Conservation (phyloP, 2,888 invertebrate species). For the Amorpha juglandis region DNA sequence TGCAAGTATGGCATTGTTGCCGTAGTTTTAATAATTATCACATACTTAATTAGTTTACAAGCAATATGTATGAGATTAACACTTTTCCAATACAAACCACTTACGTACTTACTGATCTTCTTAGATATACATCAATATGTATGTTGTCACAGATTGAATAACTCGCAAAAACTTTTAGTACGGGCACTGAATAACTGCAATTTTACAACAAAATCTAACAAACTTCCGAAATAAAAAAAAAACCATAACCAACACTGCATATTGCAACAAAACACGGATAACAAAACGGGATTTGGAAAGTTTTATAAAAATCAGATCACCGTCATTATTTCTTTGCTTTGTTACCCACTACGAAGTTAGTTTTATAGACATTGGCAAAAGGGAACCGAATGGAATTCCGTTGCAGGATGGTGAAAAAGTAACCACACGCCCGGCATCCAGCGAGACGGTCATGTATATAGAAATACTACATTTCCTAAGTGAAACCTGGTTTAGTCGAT, state of each 20-base stretch:
- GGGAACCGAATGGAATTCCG: conserved; percentile 57
- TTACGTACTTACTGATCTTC: no score
- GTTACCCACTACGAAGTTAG: conserved; percentile 56
- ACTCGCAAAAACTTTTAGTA: no score
- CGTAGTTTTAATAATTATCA: no score
- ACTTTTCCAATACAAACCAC: no score
- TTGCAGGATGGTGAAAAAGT: conserved; percentile 49
- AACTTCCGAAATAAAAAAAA: neutral
- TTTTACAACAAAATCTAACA: no score
- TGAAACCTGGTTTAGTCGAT: neutral
- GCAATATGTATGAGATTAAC: no score
- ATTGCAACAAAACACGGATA: neutral
- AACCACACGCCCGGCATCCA: conserved; percentile 17
- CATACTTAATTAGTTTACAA: no score
- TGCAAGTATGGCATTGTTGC: no score
- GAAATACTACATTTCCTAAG: conserved; percentile 4
- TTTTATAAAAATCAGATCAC: conserved; percentile 24
- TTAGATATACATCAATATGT: no score
- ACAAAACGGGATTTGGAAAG: neutral
- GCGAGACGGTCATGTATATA: conserved; percentile 14
- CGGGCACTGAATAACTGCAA: no score
- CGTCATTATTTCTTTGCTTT: conserved; percentile 52
- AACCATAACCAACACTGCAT: neutral
- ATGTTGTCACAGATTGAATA: no score
- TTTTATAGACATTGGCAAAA: conserved; percentile 66